Percentiles rank a stretch among this genome's conserved stretches.
phyloP scores from a whole-genome alignment of 2,888 invertebrate species.

The Blera fallax region DNA sequence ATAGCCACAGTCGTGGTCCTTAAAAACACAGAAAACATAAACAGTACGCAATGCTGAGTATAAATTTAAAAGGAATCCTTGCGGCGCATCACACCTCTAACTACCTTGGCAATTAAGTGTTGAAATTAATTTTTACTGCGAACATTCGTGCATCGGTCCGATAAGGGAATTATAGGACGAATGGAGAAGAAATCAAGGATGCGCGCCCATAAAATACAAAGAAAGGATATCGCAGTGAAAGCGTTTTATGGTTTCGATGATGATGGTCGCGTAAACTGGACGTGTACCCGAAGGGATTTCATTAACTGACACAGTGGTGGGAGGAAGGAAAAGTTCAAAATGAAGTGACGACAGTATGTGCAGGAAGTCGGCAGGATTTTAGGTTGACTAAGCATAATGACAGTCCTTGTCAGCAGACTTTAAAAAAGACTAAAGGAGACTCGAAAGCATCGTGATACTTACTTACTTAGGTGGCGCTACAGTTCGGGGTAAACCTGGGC shows the following conservation, averaged over 20 bases:
- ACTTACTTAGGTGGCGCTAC: too few species aligned
- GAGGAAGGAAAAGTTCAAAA: too few species aligned
- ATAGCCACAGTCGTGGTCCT: not conserved
- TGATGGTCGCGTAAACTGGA: not conserved
- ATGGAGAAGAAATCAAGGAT: not conserved
- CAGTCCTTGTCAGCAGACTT: too few species aligned
- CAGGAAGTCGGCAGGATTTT: too few species aligned
- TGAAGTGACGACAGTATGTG: too few species aligned
- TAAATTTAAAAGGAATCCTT: not conserved
- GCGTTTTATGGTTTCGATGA: not conserved
- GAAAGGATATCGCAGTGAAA: not conserved
- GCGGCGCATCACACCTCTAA: not conserved
- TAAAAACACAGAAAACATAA: not conserved
- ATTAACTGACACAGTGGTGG: not conserved
- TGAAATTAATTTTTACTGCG: constrained; percentile 15
- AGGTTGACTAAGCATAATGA: too few species aligned
- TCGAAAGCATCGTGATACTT: too few species aligned
- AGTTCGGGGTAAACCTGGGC: too few species aligned
- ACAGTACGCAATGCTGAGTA: not conserved
- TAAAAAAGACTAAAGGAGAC: too few species aligned
- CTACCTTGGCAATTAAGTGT: constrained; percentile 2
- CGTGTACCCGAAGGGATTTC: not conserved
- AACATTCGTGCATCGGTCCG: constrained; percentile 6
- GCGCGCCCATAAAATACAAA: not conserved
- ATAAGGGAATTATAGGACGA: constrained; percentile 11